Base-by-base conservation (phyloP, 2,113 vertebrate genomes). In the Protobothrops mucrosquamatus region DNA sequence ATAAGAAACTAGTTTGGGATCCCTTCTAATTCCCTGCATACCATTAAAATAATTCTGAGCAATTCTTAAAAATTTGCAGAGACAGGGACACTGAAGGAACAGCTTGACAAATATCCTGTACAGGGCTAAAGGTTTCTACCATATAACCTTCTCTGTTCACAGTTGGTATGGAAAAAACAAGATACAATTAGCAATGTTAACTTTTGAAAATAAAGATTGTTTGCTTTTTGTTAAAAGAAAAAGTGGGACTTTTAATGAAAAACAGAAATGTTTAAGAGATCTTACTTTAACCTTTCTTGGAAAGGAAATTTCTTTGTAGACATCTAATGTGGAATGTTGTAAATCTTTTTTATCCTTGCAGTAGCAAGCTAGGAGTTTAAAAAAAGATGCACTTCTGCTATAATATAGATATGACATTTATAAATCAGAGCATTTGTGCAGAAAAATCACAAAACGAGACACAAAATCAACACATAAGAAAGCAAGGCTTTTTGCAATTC, bases 401-500 rank as follows among this genome's bases (percentile, higher is more conserved):
- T 74, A 81, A 64, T 52, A 26, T 7, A 54, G 34, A 61, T 56
- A 34, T 39, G 6, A 6, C 20, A 48, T 43, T 88, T 55, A 43
- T 39, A 88, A 46, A 48, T 55, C 48, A 74, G 12, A 34, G n/a
- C 9, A 34, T 23, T 69, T 74, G 4, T 74, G 34, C 3, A 74
- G 12, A 74, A 87, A 88, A 57, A 57, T 48, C 3, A 18, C 9
- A 34, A 46, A 81, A 59, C 15, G 3, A 56, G 15, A 7, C 39
- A 88, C 18, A 23, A 34, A 69, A 61, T 43, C 29, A 91, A 88
- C 89, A 89, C 74, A 57, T 93, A 90, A 94, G 95, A 92, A 89
- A 93, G 24, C 46, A 91, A 87, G 90, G 43, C 91, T 54, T 94
- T 95, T 92, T 92, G 69, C 87, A 89, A 92, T 96, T 85, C 87